phyloP scores from a whole-genome alignment of 2,888 invertebrate genomes.

The Catocala sponsa region DNA sequence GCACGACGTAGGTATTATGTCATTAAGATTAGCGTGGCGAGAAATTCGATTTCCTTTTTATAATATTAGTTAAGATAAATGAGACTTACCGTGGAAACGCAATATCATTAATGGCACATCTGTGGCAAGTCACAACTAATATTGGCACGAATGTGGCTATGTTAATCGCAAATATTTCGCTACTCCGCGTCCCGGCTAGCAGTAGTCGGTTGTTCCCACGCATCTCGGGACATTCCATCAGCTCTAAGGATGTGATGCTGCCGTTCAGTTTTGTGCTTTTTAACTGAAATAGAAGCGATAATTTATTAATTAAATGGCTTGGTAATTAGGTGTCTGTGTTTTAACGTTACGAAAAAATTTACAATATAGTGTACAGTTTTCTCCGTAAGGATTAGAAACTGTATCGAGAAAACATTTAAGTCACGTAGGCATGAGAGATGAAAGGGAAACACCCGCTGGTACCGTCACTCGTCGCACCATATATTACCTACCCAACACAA shows the following conservation, averaged over 20 bases:
- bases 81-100: slow-evolving; percentile 93
- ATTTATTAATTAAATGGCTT: background rate
- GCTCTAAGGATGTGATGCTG: slow-evolving; percentile 92
- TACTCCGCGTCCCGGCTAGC: slow-evolving; percentile 92
- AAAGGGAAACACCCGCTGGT: too few species aligned
- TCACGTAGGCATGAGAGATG: too few species aligned
- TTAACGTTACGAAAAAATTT: background rate
- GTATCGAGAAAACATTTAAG: too few species aligned
- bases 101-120: slow-evolving; percentile 92
- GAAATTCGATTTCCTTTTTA: too few species aligned
- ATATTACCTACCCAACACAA: too few species aligned
- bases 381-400: too few species aligned
- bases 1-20: too few species aligned
- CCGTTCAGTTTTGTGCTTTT: slow-evolving; percentile 89
- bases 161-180: slow-evolving; percentile 94
- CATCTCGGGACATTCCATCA: slow-evolving; percentile 75
- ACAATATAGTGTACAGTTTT: too few species aligned
- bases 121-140: slow-evolving; percentile 94
- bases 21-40: too few species aligned
- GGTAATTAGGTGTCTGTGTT: too few species aligned
- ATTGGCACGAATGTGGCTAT: slow-evolving; percentile 90
- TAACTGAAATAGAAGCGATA: slow-evolving; percentile 70
- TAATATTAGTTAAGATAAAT: too few species aligned
- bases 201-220: slow-evolving; percentile 86
- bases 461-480: too few species aligned